Evolutionary conservation across 2,888 invertebrate genomes (phyloP).

Genomic region (Noctua janthe): DNA sequence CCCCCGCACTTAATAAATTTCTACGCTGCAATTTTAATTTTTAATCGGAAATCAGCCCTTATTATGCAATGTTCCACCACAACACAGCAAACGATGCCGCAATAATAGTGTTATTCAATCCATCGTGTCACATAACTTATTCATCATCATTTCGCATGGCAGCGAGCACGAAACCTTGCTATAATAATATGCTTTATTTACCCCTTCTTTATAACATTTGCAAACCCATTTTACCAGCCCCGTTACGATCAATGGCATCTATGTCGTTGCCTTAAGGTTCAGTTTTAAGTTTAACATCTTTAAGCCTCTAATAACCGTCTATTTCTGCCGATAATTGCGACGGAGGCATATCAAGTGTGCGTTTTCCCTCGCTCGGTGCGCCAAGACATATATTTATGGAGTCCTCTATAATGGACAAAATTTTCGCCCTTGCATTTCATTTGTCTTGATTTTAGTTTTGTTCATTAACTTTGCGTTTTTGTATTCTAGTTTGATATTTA

Average conservation of each 20-base stretch:
- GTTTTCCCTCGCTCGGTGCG: conserved; percentile 73
- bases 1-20: not conserved
- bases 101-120: conserved; percentile 59
- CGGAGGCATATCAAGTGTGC: conserved; percentile 76
- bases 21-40: conserved; percentile 21
- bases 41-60: conserved; percentile 3
- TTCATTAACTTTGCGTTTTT: conserved; percentile 17
- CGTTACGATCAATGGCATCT: not conserved
- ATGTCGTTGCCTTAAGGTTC: conserved; percentile 42
- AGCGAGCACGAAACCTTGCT: conserved; percentile 65
- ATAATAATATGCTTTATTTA: conserved; percentile 59
- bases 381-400: conserved; percentile 64
- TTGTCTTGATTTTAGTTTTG: conserved; percentile 46
- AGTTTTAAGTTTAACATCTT: conserved; percentile 26
- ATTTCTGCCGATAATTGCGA: conserved; percentile 76
- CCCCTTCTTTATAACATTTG: conserved; percentile 57
- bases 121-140: conserved; percentile 70
- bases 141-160: conserved; percentile 73
- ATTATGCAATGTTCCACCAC: conserved; percentile 3
- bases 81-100: conserved; percentile 32
- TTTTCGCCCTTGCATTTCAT: conserved; percentile 66
- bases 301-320: conserved; percentile 52
- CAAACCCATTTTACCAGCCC: conserved; percentile 28
- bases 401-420: conserved; percentile 54
- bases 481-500: conserved; percentile 6